Base-by-base conservation (phyloP, 2,113 vertebrate species). In the Urocolius indicus region DNA sequence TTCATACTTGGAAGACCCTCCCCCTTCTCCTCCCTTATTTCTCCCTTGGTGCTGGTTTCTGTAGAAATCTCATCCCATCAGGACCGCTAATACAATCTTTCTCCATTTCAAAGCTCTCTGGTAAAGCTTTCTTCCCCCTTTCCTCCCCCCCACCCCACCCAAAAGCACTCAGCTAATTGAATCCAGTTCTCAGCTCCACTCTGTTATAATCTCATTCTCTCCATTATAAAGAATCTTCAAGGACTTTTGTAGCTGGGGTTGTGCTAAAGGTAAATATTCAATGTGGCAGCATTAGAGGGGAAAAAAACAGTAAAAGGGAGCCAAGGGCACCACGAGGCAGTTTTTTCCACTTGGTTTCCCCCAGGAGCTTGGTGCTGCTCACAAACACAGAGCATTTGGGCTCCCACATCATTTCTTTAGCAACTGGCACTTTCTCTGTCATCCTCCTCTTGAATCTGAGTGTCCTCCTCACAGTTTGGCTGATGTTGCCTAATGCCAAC, bases 311-410 rank as follows among this genome's bases (percentile, higher is more conserved):
- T 43, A 26, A 63, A 41, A 27, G 11, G 61, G 62, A 79, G 46
- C 57, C 72, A 32, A 61, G 46, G 49, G 65, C n/a, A 65, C 10
- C 17, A 14, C 16, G 32, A 67, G 54, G 78, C 57, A 91, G 52
- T 51, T 36, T 2, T 66, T 90, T 65, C 68, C 34, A 16, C 30
- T 16, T 16, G 0, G 5, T 27, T 29, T 84, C 74, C 67, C 45
- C 65, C 38, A 29, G 57, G 77, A 90, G 52, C 46, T 63, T 2
- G 0, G 23, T 12, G 32, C 61, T 5, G 13, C 80, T 51, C 62
- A 12, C 66, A 34, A 17, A 22, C 49, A 11, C 15, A 5, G 13
- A 41, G 20, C 0, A 1, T 30, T 27, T 76, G 3, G 0, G 7
- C 8, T 13, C 38, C 15, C 0, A 24, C 16, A 2, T 23, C 4